Conservation (phyloP, 2,113 vertebrate species). For the Carlito syrichta region DNA sequence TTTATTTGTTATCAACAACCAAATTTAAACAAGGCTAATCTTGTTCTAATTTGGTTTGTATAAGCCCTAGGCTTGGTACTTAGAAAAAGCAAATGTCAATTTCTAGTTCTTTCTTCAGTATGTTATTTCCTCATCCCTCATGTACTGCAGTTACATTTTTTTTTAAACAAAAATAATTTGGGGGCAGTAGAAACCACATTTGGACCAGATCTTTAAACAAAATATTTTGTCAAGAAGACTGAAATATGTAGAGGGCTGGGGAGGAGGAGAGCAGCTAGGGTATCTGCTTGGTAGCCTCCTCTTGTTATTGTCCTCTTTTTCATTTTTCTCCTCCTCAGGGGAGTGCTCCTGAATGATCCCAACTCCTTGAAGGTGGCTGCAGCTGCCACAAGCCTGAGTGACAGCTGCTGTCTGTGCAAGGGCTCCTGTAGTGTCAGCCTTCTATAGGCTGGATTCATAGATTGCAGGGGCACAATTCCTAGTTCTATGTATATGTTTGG, state of each 20-base stretch:
- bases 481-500: not conserved
- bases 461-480: not conserved
- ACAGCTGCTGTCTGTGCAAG: not conserved
- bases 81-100: conserved; percentile 66
- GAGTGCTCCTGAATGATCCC: not conserved
- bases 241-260: not conserved
- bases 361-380: not conserved
- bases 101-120: conserved; percentile 72
- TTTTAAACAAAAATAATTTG: conserved; percentile 15
- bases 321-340: not conserved
- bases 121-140: not conserved
- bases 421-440: not conserved
- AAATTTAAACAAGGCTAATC: conserved; percentile 69
- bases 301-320: not conserved
- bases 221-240: not conserved
- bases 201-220: conserved; percentile 13
- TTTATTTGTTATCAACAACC: conserved; percentile 74
- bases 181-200: not conserved
- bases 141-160: not conserved
- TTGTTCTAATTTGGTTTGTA: conserved; percentile 70
- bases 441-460: not conserved
- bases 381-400: not conserved
- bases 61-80: conserved; percentile 55
- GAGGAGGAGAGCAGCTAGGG: not conserved
- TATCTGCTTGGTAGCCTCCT: not conserved